A percentile compares a stretch with the other conserved stretches of the same genome.
These are phyloP conservation scores for Endotricha flammealis DNA, from an alignment of 2,888 invertebrate species.

Conservation along the genomic window DNA sequence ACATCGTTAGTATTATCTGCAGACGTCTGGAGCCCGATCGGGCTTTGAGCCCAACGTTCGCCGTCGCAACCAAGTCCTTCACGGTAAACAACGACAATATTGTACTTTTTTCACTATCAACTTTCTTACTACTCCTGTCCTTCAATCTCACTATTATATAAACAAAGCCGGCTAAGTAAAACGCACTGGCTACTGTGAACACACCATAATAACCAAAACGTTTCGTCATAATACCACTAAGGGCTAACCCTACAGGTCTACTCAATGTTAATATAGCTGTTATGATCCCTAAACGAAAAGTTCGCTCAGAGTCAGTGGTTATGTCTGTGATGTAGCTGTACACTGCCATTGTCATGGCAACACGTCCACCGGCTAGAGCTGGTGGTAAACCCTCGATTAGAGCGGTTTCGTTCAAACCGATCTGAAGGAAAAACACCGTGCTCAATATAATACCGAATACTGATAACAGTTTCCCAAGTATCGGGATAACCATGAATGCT, in stretches of 20 bases:
- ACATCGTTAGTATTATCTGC: constrained; percentile 62
- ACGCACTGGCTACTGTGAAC: constrained; percentile 60
- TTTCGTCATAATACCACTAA: constrained; percentile 75
- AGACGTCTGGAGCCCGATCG: constrained; percentile 54
- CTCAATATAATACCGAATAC: constrained; percentile 75
- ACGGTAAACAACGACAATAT: constrained; percentile 53
- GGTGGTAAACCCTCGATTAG: constrained; percentile 77
- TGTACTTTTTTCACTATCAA: constrained; percentile 46
- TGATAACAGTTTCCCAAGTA: constrained; percentile 76
- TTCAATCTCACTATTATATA: constrained; percentile 63
- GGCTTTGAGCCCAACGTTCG: constrained; percentile 61
- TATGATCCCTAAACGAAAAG: constrained; percentile 80
- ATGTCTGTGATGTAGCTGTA: constrained; percentile 81
- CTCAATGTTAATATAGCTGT: constrained; percentile 74
- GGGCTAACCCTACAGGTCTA: constrained; percentile 72
- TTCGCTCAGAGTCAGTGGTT: constrained; percentile 78
- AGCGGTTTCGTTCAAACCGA: constrained; percentile 75
- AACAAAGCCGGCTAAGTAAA: constrained; percentile 62
- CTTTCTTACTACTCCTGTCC: constrained; percentile 48
- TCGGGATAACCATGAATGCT: constrained; percentile 78
- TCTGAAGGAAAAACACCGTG: constrained; percentile 76
- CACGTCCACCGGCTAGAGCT: constrained; percentile 80
- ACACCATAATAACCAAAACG: constrained; percentile 70
- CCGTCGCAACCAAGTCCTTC: constrained; percentile 64
- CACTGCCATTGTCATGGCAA: constrained; percentile 79